Base-by-base conservation (phyloP, 2,113 vertebrate genomes). In the Morone saxatilis region DNA sequence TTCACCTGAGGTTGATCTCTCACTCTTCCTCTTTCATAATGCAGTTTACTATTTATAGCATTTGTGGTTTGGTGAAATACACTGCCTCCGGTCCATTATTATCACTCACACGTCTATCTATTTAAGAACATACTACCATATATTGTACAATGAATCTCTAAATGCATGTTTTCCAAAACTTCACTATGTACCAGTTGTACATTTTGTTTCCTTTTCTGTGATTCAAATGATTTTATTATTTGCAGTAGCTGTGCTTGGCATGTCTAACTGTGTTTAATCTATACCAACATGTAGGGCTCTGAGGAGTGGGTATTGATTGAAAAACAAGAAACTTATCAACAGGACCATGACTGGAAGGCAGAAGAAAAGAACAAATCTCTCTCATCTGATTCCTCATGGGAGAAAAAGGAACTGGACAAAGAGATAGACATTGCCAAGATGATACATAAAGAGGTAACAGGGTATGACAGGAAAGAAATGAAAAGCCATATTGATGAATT, bases 301-400 rank as follows among this genome's bases (percentile, higher is more conserved):
- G 98, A 99, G 96, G 97, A 99, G 90, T 98, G 98, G 98, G 98
- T 99, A 96, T 97, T 99, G 95, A 96, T 99, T 97, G 98, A 99
- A 94, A 98, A 96, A 96, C 94, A 96, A 94, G 95, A 95, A 91
- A 90, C 93, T 95, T 96, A 95, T 95, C 96, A 97, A 92, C 95
- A 96, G 95, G 95, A 96, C 43, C 93, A 95, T 93, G 93, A 93
- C 80, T 94, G 91, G 91, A 95, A 92, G 81, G 86, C 84, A 83
- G 93, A 93, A 84, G 94, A 95, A 74, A 89, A 90, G 87, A 93
- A 89, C 83, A 92, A 90, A 83, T 77, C 69, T 81, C 63, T 68
- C 71, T 69, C 90, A 80, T 81, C 92, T 80, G 89, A 95, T 90
- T 87, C 80, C 78, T 95, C 84, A 31, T 89, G 87, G 88, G 94